Evolutionary conservation across 2,888 invertebrate species (phyloP).

Genomic region (Smittia aterrima): DNA sequence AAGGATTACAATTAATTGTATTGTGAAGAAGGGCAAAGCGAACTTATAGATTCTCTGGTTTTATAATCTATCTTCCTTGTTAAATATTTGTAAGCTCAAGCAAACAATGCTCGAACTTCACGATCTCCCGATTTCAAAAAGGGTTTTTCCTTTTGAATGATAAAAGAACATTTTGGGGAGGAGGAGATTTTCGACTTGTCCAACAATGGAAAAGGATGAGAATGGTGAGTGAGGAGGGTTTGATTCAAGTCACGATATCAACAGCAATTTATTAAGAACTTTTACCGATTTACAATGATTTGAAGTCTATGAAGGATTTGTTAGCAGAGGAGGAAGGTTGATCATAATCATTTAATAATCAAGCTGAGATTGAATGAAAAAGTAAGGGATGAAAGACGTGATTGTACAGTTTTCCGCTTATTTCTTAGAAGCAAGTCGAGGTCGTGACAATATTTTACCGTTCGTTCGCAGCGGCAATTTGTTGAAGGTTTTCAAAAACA

Average conservation of each 20-base stretch:
- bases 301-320: not conserved
- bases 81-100: not conserved
- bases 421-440: too few species aligned
- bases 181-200: not conserved
- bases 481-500: too few species aligned
- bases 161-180: not conserved
- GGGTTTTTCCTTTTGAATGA: not conserved
- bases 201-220: not conserved
- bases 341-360: conserved; percentile 28
- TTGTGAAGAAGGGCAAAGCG: not conserved
- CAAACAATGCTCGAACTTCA: not conserved
- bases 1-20: not conserved
- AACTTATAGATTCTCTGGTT: not conserved
- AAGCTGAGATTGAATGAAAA: conserved; percentile 9
- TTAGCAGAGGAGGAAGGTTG: not conserved
- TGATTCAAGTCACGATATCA: conserved; percentile 10
- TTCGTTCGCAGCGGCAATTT: too few species aligned
- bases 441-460: too few species aligned
- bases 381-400: not conserved
- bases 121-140: not conserved
- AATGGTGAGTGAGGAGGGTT: not conserved
- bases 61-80: not conserved
- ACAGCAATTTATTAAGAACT: conserved; percentile 16
- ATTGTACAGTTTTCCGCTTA: not conserved
- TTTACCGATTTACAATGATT: not conserved